A percentile compares a stretch with the other conserved stretches of the same genome.
Conservation (phyloP, 1,140 invertebrate genomes). For the Leptinotarsa texana region DNA sequence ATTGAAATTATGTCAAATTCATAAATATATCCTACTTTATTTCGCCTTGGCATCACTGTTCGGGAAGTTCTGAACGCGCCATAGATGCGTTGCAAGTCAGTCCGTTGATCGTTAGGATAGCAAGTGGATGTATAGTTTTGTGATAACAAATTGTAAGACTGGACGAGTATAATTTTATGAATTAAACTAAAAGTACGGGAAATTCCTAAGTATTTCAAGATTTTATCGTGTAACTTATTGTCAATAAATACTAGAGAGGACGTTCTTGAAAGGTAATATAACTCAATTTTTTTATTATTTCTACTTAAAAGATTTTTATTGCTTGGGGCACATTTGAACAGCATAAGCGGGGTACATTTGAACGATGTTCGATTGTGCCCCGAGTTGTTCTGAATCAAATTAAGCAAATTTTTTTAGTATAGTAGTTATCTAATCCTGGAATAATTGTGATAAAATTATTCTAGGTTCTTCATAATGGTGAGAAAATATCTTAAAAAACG, state of each 20-base stretch:
- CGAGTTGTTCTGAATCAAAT: not conserved
- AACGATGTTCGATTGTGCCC: not conserved
- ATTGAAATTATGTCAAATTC: no score
- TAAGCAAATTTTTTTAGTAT: not conserved
- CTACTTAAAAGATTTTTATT: constrained; percentile 4
- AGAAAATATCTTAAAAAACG: not conserved
- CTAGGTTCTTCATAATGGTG: not conserved
- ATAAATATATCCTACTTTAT: not conserved
- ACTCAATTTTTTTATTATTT: not conserved
- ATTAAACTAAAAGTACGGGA: not conserved
- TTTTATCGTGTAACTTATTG: not conserved
- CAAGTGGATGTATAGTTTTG: not conserved
- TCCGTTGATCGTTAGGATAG: not conserved
- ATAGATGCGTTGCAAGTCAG: not conserved
- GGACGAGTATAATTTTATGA: constrained; percentile 1
- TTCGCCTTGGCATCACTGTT: not conserved
- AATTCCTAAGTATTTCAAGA: not conserved
- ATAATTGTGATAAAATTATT: not conserved
- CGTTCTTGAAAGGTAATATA: not conserved
- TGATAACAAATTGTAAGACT: not conserved
- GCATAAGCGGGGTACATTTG: not conserved
- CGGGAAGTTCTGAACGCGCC: not conserved
- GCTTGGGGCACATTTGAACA: not conserved
- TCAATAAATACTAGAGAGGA: not conserved
- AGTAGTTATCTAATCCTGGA: not conserved